A percentile compares a stretch with the other conserved stretches of the same genome.
Conservation (phyloP, 1,140 invertebrate genomes). For the Euura lappo region DNA sequence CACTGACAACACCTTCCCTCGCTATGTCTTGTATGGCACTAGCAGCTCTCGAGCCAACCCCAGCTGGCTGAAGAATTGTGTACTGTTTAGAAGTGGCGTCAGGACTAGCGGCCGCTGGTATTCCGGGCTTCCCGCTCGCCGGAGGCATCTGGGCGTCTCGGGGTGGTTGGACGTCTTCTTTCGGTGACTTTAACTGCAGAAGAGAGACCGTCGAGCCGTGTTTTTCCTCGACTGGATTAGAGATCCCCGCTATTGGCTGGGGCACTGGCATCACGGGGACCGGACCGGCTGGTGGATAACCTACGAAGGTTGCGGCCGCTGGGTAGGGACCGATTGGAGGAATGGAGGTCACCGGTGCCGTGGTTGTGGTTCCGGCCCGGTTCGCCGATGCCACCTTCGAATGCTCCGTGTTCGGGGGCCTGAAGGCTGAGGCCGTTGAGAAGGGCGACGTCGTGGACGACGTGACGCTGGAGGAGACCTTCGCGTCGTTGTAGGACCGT, state of each 20-base stretch:
- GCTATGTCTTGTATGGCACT: slow-evolving; percentile 78
- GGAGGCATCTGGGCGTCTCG: slow-evolving; percentile 31
- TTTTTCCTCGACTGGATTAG: slow-evolving; percentile 55
- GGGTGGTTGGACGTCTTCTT: slow-evolving; percentile 46
- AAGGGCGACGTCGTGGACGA: slow-evolving; percentile 65
- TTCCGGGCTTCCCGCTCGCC: slow-evolving; percentile 23
- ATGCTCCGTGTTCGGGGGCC: slow-evolving; percentile 67
- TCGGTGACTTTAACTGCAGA: slow-evolving; percentile 58
- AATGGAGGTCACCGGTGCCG: slow-evolving; percentile 48
- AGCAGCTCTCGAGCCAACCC: slow-evolving; percentile 75
- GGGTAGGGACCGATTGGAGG: slow-evolving; percentile 66
- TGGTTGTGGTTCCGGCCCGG: slow-evolving; percentile 45
- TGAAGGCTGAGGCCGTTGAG: slow-evolving; percentile 76
- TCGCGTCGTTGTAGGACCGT: slow-evolving; percentile 37
- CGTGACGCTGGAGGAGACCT: slow-evolving; percentile 42
- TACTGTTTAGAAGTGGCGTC: slow-evolving; percentile 72
- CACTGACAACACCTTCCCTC: slow-evolving; percentile 69
- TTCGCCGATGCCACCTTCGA: slow-evolving; percentile 58
- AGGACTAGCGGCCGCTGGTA: slow-evolving; percentile 57
- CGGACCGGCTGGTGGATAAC: slow-evolving; percentile 58
- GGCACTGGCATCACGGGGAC: slow-evolving; percentile 50
- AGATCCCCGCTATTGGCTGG: slow-evolving; percentile 46
- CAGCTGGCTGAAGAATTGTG: slow-evolving; percentile 82
- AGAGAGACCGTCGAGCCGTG: slow-evolving; percentile 50
- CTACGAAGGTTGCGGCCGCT: slow-evolving; percentile 69